Base-by-base conservation (phyloP, 2,797 vertebrate genomes). In the Pangasius sanitwongsei region DNA sequence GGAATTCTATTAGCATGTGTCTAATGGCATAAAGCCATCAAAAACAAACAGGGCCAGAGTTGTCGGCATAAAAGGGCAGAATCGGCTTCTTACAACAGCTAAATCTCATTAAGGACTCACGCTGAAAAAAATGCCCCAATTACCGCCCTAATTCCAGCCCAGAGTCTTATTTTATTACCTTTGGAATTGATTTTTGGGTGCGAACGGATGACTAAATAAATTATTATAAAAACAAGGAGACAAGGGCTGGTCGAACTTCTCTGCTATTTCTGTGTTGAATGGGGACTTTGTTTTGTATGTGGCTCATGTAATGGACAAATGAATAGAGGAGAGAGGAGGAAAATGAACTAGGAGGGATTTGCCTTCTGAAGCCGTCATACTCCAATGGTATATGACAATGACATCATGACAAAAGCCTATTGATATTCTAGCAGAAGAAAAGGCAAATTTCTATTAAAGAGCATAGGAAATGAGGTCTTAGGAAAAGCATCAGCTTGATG, bases 391-490 rank as follows among this genome's bases (percentile, higher is more conserved):
- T 69, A 84, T 86, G 87, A 89, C 88, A 89, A 87, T 87, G 82
- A 87, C 85, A 86, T 91, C 57, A 85, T 84, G 87, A 81, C 80
- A 87, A 81, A 83, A 87, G 48, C 72, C 61, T 87, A 90, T 87
- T 91, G 85, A 87, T 90, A 88, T 91, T 88, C 89, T 74, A 55
- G 63, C 16, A 85, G 91, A 87, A 90, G 87, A 90, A 90, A 91
- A 85, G 87, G 53, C 59, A 75, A 86, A 83, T 82, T 89, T 94
- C 95, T 95, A 94, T 95, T 95, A 95, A 96, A 96, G 95, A 95
- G 95, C 95, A 95, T 95, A 94, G 91, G 91, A 94, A 95, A 96
- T 96, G 95, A 94, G 95, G 93, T 94, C 93, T 93, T 94, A 93
- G 78, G 61, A 63, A 84, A 83, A 67, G 85, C 83, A 50, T 77